phyloP scores from a whole-genome alignment of 2,888 invertebrate species.

The Spisula subtruncata region DNA sequence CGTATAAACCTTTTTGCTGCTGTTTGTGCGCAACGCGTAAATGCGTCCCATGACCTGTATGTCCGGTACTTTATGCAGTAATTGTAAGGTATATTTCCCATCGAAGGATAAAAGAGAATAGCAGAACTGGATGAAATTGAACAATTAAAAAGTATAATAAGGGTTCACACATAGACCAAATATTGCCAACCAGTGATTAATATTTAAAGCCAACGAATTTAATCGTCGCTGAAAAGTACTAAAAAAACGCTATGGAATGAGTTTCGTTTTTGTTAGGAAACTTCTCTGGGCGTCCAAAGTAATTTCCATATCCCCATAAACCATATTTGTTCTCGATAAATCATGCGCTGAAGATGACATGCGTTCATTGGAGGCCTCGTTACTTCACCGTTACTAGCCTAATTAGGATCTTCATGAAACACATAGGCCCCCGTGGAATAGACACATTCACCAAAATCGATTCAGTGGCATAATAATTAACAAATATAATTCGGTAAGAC shows the following conservation, averaged over 20 bases:
- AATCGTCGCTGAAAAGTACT: neutral
- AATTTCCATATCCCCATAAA: slow-evolving; percentile 5
- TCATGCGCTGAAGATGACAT: neutral
- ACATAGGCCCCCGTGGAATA: neutral
- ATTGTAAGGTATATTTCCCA: no score
- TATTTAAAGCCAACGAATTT: no score
- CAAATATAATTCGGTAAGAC: neutral
- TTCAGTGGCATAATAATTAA: neutral
- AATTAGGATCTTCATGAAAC: slow-evolving; percentile 19
- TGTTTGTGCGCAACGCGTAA: no score
- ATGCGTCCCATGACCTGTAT: no score
- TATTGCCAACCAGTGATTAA: no score
- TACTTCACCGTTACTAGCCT: neutral
- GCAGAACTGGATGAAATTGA: no score
- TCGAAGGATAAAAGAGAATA: no score
- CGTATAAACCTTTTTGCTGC: no score
- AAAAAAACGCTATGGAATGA: neutral
- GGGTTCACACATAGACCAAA: no score
- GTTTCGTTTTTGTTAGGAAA: neutral
- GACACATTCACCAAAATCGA: neutral
- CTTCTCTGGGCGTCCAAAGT: neutral
- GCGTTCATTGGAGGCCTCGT: slow-evolving; percentile 14
- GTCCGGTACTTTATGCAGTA: no score
- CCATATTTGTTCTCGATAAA: slow-evolving; percentile 16
- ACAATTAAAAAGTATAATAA: no score